phyloP scores from a whole-genome alignment of 2,797 vertebrate genomes.

The Danio jaintianensis region DNA sequence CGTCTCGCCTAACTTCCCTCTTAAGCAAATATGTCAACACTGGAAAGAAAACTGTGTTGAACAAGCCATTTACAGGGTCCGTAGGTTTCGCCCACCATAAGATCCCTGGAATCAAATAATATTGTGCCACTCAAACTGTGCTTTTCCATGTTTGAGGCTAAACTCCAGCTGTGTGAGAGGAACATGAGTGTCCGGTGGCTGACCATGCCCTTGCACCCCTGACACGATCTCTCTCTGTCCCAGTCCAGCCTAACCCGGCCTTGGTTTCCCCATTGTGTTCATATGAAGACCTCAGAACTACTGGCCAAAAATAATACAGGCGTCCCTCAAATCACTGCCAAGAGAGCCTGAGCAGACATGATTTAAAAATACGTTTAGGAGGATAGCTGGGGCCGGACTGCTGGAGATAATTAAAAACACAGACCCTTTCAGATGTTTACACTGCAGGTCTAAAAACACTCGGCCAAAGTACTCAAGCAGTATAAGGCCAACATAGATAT shows the following conservation, averaged over 20 bases:
- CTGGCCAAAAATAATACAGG: slow-evolving; percentile 63
- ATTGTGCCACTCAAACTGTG: slow-evolving; percentile 7
- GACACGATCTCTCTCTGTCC: slow-evolving; percentile 41
- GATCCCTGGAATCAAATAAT: neutral
- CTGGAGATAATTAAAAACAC: slow-evolving; percentile 67
- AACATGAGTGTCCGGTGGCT: slow-evolving; percentile 36
- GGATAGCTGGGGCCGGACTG: slow-evolving; percentile 55
- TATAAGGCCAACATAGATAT: slow-evolving; percentile 10
- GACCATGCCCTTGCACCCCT: neutral
- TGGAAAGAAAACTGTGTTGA: neutral
- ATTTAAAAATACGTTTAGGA: slow-evolving; percentile 63
- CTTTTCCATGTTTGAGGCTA: slow-evolving; percentile 28
- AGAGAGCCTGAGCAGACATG: slow-evolving; percentile 53
- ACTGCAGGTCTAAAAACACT: slow-evolving; percentile 46
- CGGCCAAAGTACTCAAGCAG: slow-evolving; percentile 26
- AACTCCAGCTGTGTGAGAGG: slow-evolving; percentile 31
- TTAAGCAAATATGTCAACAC: neutral
- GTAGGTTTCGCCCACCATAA: neutral
- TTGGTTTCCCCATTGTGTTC: slow-evolving; percentile 48
- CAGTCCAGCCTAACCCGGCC: slow-evolving; percentile 63
- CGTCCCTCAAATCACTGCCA: slow-evolving; percentile 57
- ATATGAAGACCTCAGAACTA: slow-evolving; percentile 53
- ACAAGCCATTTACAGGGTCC: neutral
- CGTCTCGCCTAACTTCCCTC: neutral
- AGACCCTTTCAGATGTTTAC: slow-evolving; percentile 60